Conservation (phyloP, 2,113 vertebrate genomes). For the Engystomops pustulosus region DNA sequence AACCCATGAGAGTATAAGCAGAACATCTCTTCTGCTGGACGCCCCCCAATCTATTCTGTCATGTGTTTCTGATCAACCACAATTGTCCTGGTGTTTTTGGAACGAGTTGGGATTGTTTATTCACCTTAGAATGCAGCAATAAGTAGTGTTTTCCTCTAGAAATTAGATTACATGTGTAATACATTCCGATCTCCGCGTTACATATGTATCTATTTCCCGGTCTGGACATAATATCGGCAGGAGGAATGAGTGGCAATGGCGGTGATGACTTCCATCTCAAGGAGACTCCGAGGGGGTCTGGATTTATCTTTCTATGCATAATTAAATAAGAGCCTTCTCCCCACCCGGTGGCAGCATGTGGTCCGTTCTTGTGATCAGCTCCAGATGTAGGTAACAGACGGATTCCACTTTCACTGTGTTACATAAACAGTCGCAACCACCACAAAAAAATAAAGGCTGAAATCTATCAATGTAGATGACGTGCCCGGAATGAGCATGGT, state of each 20-base stretch:
- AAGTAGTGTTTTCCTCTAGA: conserved; percentile 59
- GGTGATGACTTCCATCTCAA: conserved; percentile 55
- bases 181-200: conserved; percentile 47
- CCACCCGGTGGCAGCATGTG: conserved; percentile 58
- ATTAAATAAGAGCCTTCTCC: conserved; percentile 61
- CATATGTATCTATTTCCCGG: conserved; percentile 53
- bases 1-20: too few relatives aligned
- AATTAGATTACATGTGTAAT: conserved; percentile 57
- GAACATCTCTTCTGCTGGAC: neutral
- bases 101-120: conserved; percentile 55
- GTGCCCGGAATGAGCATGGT: neutral
- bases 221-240: conserved; percentile 50
- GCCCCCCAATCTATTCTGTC: conserved; percentile 16
- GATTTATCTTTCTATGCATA: conserved; percentile 61
- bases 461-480: conserved; percentile 22
- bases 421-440: conserved; percentile 38
- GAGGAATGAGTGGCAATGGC: conserved; percentile 38
- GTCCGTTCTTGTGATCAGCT: conserved; percentile 62
- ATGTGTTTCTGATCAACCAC: conserved; percentile 52
- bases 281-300: conserved; percentile 53
- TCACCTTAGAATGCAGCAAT: conserved; percentile 52
- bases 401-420: conserved; percentile 43
- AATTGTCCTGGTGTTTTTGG: conserved; percentile 48
- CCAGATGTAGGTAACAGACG: conserved; percentile 66
- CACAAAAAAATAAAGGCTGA: conserved; percentile 39